Conservation (phyloP, 2,888 invertebrate genomes). For the Acleris sparsana region DNA sequence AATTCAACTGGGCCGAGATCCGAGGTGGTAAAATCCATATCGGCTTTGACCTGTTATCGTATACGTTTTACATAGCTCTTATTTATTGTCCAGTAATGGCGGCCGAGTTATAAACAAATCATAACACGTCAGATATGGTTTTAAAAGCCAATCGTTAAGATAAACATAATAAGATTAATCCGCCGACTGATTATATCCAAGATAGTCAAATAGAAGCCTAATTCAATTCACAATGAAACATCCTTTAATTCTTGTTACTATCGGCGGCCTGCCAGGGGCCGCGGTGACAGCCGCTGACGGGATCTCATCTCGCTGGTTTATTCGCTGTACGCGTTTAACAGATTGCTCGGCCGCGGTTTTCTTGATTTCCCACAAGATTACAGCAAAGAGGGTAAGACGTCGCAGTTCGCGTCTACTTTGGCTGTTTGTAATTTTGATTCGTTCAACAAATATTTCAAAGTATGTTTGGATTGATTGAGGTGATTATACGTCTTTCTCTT, state of each 20-base stretch:
- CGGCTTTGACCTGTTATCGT: no score
- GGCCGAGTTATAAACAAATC: no score
- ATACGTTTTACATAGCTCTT: no score
- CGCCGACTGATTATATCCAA: no score
- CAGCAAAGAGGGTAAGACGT: slow-evolving; percentile 68
- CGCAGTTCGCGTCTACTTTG: slow-evolving; percentile 51
- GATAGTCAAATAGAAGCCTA: slow-evolving; percentile 6
- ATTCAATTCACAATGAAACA: slow-evolving; percentile 32
- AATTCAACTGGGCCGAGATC: no score
- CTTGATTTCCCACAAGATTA: slow-evolving; percentile 77
- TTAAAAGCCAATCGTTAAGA: no score
- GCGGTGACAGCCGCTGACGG: slow-evolving; percentile 35
- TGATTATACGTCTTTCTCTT: no score
- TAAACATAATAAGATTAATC: no score
- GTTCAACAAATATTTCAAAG: slow-evolving; percentile 49
- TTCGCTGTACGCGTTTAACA: slow-evolving; percentile 56
- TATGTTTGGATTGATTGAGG: slow-evolving; percentile 22
- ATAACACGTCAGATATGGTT: no score
- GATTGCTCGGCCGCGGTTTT: slow-evolving; percentile 64
- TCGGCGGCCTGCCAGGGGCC: slow-evolving; percentile 14
- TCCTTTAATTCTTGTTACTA: slow-evolving; percentile 31
- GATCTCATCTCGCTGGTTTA: slow-evolving; percentile 56
- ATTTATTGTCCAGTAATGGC: no score
- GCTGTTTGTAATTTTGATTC: slow-evolving; percentile 57
- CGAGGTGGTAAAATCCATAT: no score